Percentiles rank a stretch among this genome's conserved stretches.
These are phyloP conservation scores for Chaetodon trifasciatus DNA, from an alignment of 2,797 vertebrate species.

Conservation along the genomic window DNA sequence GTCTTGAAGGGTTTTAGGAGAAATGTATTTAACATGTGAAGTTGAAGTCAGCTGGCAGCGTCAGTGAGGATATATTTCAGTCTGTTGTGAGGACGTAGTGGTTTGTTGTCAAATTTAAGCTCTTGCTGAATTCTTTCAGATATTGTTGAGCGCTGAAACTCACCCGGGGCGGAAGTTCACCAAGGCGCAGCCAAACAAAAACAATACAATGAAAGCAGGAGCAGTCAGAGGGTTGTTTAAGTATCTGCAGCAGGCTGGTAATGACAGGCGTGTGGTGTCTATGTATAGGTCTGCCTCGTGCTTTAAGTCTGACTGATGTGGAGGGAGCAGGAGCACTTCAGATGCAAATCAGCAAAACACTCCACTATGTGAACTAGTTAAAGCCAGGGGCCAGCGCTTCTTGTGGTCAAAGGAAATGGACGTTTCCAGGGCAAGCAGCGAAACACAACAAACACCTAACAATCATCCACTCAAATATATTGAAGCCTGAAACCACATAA, in stretches of 20 bases:
- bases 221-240: conserved; percentile 31
- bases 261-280: conserved; percentile 65
- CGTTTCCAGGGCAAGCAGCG: conserved; percentile 46
- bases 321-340: conserved; percentile 26
- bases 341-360: conserved; percentile 64
- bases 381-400: conserved; percentile 4
- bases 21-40: neutral
- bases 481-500: conserved; percentile 46
- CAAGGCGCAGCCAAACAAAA: conserved; percentile 48
- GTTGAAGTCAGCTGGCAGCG: neutral
- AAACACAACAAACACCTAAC: conserved; percentile 50
- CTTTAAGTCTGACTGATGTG: conserved; percentile 44
- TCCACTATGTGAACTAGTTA: conserved; percentile 20
- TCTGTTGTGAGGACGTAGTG: neutral
- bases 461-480: conserved; percentile 61
- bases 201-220: conserved; percentile 36
- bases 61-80: conserved; percentile 1
- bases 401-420: conserved; percentile 41
- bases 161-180: conserved; percentile 21
- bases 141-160: conserved; percentile 25
- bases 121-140: neutral
- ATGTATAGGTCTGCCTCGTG: conserved; percentile 49
- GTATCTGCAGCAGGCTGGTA: conserved; percentile 49
- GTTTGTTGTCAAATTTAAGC: conserved; percentile 20
- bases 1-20: neutral